Evolutionary conservation across 64 coral and sea anemone species (phyloP).

Genomic region (Cladopsammia gracilis): DNA sequence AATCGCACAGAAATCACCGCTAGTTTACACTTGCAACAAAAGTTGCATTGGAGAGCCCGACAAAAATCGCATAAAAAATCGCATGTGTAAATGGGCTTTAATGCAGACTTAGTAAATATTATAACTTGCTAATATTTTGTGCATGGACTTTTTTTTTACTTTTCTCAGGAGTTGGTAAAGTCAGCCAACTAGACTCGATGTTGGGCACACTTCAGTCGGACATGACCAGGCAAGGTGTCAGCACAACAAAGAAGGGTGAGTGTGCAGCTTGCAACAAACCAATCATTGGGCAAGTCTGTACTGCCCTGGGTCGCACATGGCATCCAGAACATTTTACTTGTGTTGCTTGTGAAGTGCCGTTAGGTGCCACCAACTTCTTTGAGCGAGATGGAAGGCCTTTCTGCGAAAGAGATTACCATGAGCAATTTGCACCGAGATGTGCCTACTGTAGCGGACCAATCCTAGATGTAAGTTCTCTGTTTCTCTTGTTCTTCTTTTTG

Average conservation of each 20-base stretch:
- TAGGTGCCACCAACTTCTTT: constrained; percentile 97
- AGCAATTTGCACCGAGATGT: constrained; percentile 96
- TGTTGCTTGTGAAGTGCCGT: constrained; percentile 94
- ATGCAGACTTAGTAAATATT: no score
- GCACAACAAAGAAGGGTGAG: constrained; percentile 95
- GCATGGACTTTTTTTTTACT: not conserved
- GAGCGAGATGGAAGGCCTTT: constrained; percentile 98
- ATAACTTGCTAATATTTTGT: not conserved
- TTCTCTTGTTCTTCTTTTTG: not conserved
- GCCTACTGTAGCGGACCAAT: constrained; percentile 97
- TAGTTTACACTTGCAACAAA: no score
- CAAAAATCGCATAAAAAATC: no score
- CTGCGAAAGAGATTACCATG: constrained; percentile 99
- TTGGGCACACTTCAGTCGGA: constrained; percentile 94
- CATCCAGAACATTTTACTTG: constrained; percentile 99
- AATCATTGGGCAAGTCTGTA: constrained; percentile 99
- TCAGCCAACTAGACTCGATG: constrained; percentile 98
- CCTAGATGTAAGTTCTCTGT: constrained; percentile 93
- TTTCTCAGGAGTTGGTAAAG: constrained; percentile 82
- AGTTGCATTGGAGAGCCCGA: no score
- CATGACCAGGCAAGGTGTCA: constrained; percentile 97
- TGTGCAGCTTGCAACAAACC: constrained; percentile 98
- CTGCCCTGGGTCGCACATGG: constrained; percentile 96
- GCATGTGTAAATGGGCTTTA: no score
- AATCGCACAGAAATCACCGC: no score